These are phyloP conservation scores for Amphimedon queenslandica DNA, from an alignment of 37 sponge, comb jelly and placozoan genomes.

Conservation along the genomic window DNA sequence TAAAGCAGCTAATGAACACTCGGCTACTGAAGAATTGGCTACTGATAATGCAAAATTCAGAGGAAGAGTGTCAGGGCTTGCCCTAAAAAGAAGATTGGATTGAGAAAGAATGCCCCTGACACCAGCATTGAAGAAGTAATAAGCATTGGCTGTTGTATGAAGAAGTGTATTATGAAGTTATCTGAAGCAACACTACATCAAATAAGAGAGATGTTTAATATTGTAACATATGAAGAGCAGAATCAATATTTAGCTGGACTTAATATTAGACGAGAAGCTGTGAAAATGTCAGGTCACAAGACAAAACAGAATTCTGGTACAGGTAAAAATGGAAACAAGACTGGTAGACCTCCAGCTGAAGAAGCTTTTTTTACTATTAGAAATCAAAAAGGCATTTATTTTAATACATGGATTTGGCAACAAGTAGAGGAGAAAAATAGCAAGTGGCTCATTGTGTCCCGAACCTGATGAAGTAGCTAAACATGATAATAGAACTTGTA, in stretches of 20 bases:
- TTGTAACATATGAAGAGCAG: constrained; percentile 34
- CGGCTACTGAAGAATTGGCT: too few species aligned
- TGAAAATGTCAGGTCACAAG: constrained; percentile 26
- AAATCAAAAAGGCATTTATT: constrained; percentile 42
- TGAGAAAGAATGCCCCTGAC: too few species aligned
- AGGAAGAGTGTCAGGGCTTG: constrained; percentile 27
- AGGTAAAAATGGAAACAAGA: constrained; percentile 18
- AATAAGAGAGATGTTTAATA: constrained; percentile 29
- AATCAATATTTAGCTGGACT: constrained; percentile 43
- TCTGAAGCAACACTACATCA: constrained; percentile 9
- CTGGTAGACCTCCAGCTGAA: constrained; percentile 55
- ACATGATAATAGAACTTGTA: constrained; percentile 7
- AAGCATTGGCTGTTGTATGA: too few species aligned
- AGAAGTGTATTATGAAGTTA: constrained; percentile 25
- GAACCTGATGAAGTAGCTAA: constrained; percentile 34
- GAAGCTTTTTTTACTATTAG: constrained; percentile 25
- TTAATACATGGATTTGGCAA: constrained; percentile 43
- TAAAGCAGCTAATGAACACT: too few species aligned
- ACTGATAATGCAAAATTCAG: too few species aligned
- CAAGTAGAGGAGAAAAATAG: constrained; percentile 23
- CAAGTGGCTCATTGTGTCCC: neutral
- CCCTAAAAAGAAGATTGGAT: too few species aligned
- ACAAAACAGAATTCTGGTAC: constrained; percentile 22
- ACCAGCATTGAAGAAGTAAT: neutral
- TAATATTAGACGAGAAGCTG: constrained; percentile 12